phyloP scores from a whole-genome alignment of 2,888 invertebrate genomes.

The Nezara viridula region DNA sequence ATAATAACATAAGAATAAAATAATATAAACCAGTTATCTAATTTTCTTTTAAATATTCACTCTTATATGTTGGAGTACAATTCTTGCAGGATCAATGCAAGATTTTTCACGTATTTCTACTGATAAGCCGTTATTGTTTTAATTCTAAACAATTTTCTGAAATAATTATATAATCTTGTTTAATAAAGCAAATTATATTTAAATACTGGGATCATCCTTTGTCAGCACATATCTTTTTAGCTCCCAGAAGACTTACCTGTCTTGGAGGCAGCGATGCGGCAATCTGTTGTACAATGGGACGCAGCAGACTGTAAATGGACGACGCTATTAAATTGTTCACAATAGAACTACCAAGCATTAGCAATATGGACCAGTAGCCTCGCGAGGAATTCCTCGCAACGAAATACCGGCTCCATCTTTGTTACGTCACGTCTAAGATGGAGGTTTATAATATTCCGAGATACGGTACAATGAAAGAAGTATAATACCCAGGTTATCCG shows the following conservation, averaged over 20 bases:
- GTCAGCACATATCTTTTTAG: neutral
- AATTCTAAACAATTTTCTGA: too few relatives aligned
- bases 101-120: too few relatives aligned
- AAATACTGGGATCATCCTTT: neutral
- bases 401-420: neutral
- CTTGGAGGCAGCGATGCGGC: neutral
- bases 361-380: neutral
- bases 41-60: too few relatives aligned
- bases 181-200: neutral
- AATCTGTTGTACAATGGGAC: neutral
- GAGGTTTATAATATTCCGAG: neutral
- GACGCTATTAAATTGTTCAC: slow-evolving; percentile 5
- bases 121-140: too few relatives aligned
- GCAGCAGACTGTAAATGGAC: neutral
- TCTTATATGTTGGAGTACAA: too few relatives aligned
- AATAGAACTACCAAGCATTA: slow-evolving; percentile 26
- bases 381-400: neutral
- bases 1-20: too few relatives aligned
- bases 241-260: neutral
- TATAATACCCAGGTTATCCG: neutral
- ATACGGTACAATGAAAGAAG: neutral
- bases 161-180: neutral
- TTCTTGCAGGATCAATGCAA: too few relatives aligned
- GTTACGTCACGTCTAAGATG: neutral
- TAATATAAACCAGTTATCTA: too few relatives aligned